These are phyloP conservation scores for Ichneumoninae sp. DNA, from an alignment of 2,888 invertebrate species.

Conservation along the genomic window DNA sequence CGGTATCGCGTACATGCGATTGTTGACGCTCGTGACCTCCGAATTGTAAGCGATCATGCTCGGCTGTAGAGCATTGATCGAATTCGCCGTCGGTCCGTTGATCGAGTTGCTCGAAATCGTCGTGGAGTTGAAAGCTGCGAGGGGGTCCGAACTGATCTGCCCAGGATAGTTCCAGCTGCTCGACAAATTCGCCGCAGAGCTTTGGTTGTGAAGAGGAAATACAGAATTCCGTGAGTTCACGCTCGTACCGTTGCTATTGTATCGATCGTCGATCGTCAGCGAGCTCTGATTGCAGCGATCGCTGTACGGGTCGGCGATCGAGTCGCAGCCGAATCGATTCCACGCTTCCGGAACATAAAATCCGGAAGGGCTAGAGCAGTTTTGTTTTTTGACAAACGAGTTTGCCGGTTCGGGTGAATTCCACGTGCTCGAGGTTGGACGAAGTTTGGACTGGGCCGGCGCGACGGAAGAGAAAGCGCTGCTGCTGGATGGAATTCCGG, in stretches of 20 bases:
- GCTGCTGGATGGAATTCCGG: background rate
- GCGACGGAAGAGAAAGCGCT: background rate
- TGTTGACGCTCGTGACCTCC: background rate
- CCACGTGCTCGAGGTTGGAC: background rate
- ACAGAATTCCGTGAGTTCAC: slow-evolving; percentile 5
- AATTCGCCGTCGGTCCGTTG: background rate
- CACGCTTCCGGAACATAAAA: background rate
- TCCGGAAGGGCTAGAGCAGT: background rate
- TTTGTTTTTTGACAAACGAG: background rate
- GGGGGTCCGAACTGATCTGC: slow-evolving; percentile 1
- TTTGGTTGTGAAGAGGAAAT: background rate
- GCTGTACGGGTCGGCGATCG: background rate
- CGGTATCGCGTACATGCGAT: background rate
- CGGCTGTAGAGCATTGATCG: background rate
- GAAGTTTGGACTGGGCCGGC: background rate
- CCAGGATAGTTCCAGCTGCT: slow-evolving; percentile 20
- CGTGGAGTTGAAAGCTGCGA: background rate
- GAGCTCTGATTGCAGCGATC: background rate
- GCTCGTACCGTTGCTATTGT: slow-evolving; percentile 1
- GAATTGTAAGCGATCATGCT: slow-evolving; percentile 10
- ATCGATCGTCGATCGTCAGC: background rate
- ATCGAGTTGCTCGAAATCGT: background rate
- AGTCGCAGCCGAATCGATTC: slow-evolving; percentile 1
- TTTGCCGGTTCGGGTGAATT: background rate
- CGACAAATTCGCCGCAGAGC: background rate